These are phyloP conservation scores for Graphium colonna DNA, from an alignment of 2,888 invertebrate genomes.

Conservation along the genomic window DNA sequence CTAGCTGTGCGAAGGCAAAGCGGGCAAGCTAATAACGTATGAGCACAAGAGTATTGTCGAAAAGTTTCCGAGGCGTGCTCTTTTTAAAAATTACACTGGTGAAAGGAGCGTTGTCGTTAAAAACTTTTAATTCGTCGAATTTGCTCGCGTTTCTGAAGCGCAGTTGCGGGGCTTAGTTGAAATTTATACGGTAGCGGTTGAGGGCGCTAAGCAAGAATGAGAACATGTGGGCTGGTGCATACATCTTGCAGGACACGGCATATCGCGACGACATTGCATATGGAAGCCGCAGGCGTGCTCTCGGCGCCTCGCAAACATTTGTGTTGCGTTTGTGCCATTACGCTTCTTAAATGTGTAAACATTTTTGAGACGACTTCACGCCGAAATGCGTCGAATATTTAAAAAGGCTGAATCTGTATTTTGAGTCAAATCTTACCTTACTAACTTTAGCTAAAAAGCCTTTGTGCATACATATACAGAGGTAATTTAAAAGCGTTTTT, in stretches of 20 bases:
- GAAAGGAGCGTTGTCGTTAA: slow-evolving; percentile 51
- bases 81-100: slow-evolving; percentile 57
- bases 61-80: slow-evolving; percentile 35
- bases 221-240: slow-evolving; percentile 62
- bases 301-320: slow-evolving; percentile 29
- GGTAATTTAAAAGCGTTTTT: not conserved
- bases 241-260: slow-evolving; percentile 66
- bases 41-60: not conserved
- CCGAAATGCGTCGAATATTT: not conserved
- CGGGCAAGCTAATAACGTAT: too few relatives aligned
- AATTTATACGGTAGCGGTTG: slow-evolving; percentile 67
- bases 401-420: too few relatives aligned
- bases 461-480: not conserved
- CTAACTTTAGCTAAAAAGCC: not conserved
- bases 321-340: slow-evolving; percentile 28
- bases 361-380: slow-evolving; percentile 4
- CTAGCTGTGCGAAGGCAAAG: too few relatives aligned
- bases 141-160: slow-evolving; percentile 59
- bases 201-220: slow-evolving; percentile 62
- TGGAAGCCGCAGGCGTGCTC: slow-evolving; percentile 42
- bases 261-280: slow-evolving; percentile 60
- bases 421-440: too few relatives aligned
- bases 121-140: slow-evolving; percentile 66
- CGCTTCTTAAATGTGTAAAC: slow-evolving; percentile 30
- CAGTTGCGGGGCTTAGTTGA: slow-evolving; percentile 65